These are phyloP conservation scores for Coenobita brevimanus DNA, from an alignment of 1,140 invertebrate genomes.

Conservation along the genomic window DNA sequence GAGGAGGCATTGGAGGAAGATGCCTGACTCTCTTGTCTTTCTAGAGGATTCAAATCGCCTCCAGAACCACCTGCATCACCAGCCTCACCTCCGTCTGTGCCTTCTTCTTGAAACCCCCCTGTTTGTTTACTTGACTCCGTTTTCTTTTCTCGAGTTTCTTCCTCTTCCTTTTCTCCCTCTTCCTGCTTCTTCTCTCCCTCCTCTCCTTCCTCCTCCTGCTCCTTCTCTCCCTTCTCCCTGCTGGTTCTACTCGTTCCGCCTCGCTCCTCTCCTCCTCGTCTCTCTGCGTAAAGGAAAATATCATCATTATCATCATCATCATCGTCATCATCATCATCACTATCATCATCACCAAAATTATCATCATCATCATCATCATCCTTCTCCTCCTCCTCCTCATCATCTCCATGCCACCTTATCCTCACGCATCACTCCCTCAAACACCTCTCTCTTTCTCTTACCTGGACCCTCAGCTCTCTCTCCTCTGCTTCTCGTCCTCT, in stretches of 20 bases:
- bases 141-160: background rate
- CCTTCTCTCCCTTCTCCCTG: background rate
- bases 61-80: background rate
- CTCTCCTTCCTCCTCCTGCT: background rate
- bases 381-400: no score
- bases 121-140: background rate
- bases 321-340: no score
- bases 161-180: background rate
- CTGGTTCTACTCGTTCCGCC: background rate
- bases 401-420: no score
- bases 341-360: no score
- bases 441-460: no score
- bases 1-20: no score
- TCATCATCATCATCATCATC: no score
- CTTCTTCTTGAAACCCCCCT: background rate
- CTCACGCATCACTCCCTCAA: no score
- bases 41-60: no score
- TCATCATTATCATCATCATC: no score
- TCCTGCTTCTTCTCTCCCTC: background rate
- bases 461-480: background rate
- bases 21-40: no score
- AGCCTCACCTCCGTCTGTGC: background rate
- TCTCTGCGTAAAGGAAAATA: background rate
- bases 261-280: background rate
- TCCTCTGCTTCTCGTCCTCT: background rate